Evolutionary conservation across 1,140 invertebrate species (phyloP).

Genomic region (Chelonus insularis): DNA sequence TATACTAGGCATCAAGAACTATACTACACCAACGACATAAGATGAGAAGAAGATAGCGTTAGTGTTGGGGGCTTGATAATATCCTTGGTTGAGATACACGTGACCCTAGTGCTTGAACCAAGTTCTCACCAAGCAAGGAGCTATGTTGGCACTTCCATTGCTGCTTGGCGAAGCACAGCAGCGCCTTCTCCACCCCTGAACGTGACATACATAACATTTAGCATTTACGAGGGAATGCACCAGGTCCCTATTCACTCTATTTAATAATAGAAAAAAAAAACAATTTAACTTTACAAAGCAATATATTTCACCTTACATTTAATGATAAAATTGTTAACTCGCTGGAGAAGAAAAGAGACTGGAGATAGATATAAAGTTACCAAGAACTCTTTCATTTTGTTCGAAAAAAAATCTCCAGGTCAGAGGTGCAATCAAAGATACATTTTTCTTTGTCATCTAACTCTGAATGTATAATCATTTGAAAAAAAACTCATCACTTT

Average conservation of each 20-base stretch:
- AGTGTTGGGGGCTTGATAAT: not conserved
- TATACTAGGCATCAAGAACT: not conserved
- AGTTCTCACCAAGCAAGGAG: constrained; percentile 1
- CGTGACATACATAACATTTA: constrained; percentile 10
- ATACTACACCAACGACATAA: not conserved
- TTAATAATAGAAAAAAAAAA: constrained; percentile 1
- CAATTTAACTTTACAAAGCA: not conserved
- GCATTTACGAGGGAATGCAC: constrained; percentile 4
- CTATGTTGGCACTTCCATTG: constrained; percentile 5
- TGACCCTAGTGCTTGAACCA: constrained; percentile 5
- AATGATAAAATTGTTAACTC: too few species aligned
- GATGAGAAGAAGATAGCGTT: not conserved
- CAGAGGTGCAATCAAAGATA: too few species aligned
- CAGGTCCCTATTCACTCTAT: not conserved
- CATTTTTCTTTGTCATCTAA: too few species aligned
- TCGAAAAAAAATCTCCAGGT: too few species aligned
- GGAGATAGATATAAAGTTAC: too few species aligned
- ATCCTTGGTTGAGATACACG: constrained; percentile 3
- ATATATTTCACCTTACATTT: too few species aligned
- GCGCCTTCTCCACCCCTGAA: constrained; percentile 5
- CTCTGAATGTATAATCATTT: too few species aligned
- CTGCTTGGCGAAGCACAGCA: constrained; percentile 10
- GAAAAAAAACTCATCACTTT: too few species aligned
- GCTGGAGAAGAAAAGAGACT: too few species aligned
- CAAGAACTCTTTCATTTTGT: too few species aligned